phyloP scores from a whole-genome alignment of 2,113 vertebrate genomes.

The Macrotus californicus region DNA sequence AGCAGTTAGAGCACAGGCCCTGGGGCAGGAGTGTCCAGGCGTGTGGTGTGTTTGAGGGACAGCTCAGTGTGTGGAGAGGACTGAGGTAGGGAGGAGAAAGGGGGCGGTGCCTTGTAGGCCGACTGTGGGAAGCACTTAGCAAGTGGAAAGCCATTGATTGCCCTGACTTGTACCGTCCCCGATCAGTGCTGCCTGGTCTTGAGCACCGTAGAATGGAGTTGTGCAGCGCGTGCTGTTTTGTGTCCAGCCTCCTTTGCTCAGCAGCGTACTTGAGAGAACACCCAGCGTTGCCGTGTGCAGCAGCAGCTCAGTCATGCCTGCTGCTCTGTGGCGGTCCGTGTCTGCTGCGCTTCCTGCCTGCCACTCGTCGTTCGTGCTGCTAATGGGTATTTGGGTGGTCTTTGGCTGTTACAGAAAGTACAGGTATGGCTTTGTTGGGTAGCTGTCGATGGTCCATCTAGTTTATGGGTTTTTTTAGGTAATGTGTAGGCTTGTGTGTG shows the following conservation, averaged over 20 bases:
- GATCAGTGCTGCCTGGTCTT: neutral
- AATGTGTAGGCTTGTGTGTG: neutral
- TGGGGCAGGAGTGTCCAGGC: neutral
- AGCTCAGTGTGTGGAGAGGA: no score
- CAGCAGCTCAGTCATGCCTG: rapidly evolving
- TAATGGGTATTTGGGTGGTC: neutral
- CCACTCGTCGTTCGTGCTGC: neutral
- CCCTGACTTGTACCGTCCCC: neutral
- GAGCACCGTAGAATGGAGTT: neutral
- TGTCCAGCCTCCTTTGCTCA: neutral
- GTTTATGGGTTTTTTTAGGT: neutral
- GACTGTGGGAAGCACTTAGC: neutral
- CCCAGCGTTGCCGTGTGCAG: rapidly evolving
- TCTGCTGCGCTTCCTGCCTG: rapidly evolving
- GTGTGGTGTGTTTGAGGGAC: neutral
- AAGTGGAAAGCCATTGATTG: neutral
- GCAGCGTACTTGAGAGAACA: neutral
- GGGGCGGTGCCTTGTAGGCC: neutral
- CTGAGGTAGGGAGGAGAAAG: neutral
- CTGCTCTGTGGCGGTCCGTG: rapidly evolving
- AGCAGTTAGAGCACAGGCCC: neutral
- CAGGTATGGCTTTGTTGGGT: neutral
- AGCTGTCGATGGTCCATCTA: neutral
- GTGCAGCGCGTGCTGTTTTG: neutral
- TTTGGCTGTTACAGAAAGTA: neutral